phyloP scores from a whole-genome alignment of 2,888 invertebrate genomes.

The Cremastinae sp. region DNA sequence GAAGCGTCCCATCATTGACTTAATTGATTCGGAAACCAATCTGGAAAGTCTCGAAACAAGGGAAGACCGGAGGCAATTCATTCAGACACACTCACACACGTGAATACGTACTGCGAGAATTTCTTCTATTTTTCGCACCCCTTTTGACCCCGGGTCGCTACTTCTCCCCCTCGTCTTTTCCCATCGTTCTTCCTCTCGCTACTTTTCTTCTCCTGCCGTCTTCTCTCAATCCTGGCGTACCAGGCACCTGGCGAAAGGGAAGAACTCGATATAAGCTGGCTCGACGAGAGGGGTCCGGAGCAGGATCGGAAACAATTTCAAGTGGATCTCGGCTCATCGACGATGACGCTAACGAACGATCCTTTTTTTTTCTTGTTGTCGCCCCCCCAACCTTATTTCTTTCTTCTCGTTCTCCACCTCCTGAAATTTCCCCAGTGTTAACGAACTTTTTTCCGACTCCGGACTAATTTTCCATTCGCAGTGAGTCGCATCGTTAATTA shows the following conservation, averaged over 20 bases:
- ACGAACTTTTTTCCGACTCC: conserved; percentile 28
- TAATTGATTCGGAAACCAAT: conserved; percentile 79
- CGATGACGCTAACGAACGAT: conserved; percentile 41
- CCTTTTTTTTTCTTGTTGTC: conserved; percentile 21
- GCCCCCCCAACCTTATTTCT: not conserved
- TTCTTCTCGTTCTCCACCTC: not conserved
- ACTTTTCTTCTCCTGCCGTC: conserved; percentile 20
- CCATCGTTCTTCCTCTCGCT: too few species aligned
- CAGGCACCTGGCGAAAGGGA: too few species aligned
- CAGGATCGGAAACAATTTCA: conserved; percentile 38
- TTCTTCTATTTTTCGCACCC: too few species aligned
- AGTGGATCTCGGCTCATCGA: conserved; percentile 23
- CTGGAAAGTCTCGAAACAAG: conserved; percentile 65
- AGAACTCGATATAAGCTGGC: conserved; percentile 36
- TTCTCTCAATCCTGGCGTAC: conserved; percentile 10
- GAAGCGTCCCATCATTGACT: conserved; percentile 67
- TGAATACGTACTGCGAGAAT: conserved; percentile 1
- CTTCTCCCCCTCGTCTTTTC: too few species aligned
- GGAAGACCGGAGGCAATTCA: conserved; percentile 28
- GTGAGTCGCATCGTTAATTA: conserved; percentile 46
- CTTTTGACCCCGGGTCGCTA: too few species aligned
- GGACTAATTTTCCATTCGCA: conserved; percentile 13
- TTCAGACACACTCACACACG: conserved; percentile 8
- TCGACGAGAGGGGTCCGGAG: conserved; percentile 13
- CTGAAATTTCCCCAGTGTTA: not conserved